These are phyloP conservation scores for Sphyrna mokarran DNA, from an alignment of 2,113 vertebrate genomes.

Conservation along the genomic window DNA sequence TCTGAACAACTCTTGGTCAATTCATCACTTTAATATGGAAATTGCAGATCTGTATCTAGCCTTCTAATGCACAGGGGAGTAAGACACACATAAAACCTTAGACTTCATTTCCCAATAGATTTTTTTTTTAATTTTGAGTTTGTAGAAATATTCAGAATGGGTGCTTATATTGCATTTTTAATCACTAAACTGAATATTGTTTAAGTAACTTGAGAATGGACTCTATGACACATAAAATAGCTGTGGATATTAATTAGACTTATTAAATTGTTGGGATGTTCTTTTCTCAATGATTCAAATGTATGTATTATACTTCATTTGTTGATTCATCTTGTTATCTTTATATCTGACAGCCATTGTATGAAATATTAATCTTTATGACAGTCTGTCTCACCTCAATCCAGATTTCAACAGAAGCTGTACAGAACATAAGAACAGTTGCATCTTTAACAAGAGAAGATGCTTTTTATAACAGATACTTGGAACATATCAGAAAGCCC, in stretches of 20 bases:
- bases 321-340: not conserved
- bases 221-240: not conserved
- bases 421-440: constrained; percentile 54
- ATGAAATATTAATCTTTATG: constrained; percentile 41
- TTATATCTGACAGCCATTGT: not conserved
- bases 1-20: not conserved
- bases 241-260: not conserved
- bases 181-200: not conserved
- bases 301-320: not conserved
- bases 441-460: constrained; percentile 52
- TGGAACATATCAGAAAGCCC: constrained; percentile 45
- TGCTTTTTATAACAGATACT: constrained; percentile 49
- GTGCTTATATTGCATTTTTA: not conserved
- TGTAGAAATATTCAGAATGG: not conserved
- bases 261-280: not conserved
- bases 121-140: not conserved
- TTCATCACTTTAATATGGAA: not conserved
- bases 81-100: not conserved
- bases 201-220: not conserved
- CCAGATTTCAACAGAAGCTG: constrained; percentile 55
- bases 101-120: too few species aligned
- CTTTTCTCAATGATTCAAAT: not conserved
- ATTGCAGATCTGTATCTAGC: not conserved
- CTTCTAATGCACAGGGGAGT: not conserved
- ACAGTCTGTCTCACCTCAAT: constrained; percentile 41